Percentiles rank a stretch among this genome's conserved stretches.
Conservation (phyloP, 2,113 vertebrate species). For the Sylvietta virens region DNA sequence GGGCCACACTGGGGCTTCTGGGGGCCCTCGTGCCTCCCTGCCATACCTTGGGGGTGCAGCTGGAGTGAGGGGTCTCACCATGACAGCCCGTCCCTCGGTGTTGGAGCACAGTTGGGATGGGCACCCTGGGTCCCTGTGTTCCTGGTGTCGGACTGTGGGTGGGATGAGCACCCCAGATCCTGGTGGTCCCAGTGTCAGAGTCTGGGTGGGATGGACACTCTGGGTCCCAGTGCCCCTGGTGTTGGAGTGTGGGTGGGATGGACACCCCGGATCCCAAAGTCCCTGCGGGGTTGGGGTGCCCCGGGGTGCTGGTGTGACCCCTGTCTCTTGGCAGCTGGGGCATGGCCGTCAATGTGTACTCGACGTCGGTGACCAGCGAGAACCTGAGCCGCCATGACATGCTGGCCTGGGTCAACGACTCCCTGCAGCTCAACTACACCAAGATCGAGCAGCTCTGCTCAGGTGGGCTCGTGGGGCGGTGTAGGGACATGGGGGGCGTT, state of each 20-base stretch:
- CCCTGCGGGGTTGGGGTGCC: accelerated
- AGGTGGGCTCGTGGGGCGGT: slow-evolving; percentile 69
- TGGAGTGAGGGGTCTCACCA: accelerated
- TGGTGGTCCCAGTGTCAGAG: accelerated
- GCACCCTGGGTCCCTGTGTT: accelerated
- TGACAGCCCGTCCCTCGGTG: not conserved
- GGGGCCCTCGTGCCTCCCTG: not conserved
- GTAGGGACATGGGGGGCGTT: accelerated
- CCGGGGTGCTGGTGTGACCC: not conserved
- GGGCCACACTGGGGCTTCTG: not conserved
- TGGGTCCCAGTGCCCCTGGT: accelerated
- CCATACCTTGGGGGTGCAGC: not conserved
- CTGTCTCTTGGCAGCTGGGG: slow-evolving; percentile 72
- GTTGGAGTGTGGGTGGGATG: not conserved
- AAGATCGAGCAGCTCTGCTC: slow-evolving; percentile 95
- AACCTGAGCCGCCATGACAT: slow-evolving; percentile 98
- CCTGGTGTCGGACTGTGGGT: accelerated
- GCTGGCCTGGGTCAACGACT: slow-evolving; percentile 96
- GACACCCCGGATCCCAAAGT: accelerated
- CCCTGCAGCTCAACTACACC: slow-evolving; percentile 90
- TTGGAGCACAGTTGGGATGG: not conserved
- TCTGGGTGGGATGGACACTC: accelerated
- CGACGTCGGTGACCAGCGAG: slow-evolving; percentile 93
- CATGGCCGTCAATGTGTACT: slow-evolving; percentile 98
- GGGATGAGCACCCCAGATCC: not conserved